A percentile compares a stretch with the other conserved stretches of the same genome.
Evolutionary conservation across 2,797 vertebrate species (phyloP).

Genomic region (Smutsia gigantea): DNA sequence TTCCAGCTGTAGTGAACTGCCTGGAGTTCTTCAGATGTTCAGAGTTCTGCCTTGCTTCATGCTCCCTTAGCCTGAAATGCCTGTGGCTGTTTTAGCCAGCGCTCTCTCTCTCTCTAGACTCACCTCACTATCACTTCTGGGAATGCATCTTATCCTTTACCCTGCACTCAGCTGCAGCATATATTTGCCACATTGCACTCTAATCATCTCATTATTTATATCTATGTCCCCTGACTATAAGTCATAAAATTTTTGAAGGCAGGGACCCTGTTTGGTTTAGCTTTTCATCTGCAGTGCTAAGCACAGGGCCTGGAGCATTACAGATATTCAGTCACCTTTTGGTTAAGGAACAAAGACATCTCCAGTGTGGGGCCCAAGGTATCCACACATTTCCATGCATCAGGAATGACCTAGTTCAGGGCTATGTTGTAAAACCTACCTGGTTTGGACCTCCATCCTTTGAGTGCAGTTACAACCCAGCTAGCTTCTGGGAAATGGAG

Average conservation of each 20-base stretch:
- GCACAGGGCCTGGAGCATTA: background rate
- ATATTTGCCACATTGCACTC: background rate
- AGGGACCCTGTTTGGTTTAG: background rate
- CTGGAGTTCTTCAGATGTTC: background rate
- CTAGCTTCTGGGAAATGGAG: conserved; percentile 15
- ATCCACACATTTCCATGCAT: background rate
- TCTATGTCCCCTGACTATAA: background rate
- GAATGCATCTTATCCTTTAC: background rate
- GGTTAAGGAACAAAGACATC: conserved; percentile 25
- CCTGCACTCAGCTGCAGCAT: background rate
- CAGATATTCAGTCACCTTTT: background rate
- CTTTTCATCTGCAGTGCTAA: background rate
- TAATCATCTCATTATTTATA: background rate
- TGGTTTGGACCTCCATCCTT: background rate
- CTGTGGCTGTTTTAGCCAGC: background rate
- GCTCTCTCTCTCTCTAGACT: background rate
- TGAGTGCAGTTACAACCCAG: conserved; percentile 20
- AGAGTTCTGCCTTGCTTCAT: background rate
- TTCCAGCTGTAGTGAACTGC: background rate
- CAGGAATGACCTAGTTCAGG: background rate
- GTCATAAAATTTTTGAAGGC: background rate
- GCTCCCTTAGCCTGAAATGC: background rate
- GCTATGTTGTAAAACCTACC: background rate
- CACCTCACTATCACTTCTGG: background rate
- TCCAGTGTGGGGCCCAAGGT: background rate